Evolutionary conservation across 1,140 invertebrate genomes (phyloP), one percentile per base, ranked within the genome.

Genomic region (Drosophila rufa): DNA sequence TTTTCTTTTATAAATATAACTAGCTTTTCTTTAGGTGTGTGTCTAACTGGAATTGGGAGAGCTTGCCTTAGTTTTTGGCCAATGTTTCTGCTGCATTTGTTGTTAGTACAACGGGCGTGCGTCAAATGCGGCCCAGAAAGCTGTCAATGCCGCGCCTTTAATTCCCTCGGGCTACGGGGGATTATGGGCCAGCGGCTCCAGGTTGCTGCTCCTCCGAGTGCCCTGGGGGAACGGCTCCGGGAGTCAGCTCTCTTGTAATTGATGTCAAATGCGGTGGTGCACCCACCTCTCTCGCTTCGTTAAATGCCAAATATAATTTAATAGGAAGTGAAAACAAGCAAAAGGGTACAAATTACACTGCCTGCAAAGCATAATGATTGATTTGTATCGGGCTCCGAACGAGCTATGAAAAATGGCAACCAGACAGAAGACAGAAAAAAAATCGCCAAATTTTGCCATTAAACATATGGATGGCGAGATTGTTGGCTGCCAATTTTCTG

Each of bases 261-360:
- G 80, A 84, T 87, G 84, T 90, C 80, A 84, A 89, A 80, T 80
- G 51, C 69, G 79, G 71, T 62, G 82, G 56, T 74, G 85, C 84
- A 68, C 85, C 84, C 85, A 90, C 85, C 71, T 66, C 57, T 53
- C 22, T 59, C 62, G 68, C 48, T 67, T 79, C 85, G 82, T 79
- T 91, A 90, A 90, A 90, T 90, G 85, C 85, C 85, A 90, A 90
- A 90, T 91, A 90, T 90, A 91, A 90, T 90, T 90, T 90, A 90
- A 85, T 82, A 90, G 85, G 85, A 90, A 90, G 85, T 90, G 81
- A 89, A 87, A 87, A 87, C 84, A 87, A 87, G 84, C 80, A 87
- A 90, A 56, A 74, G 84, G 84, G 85, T 84, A 86, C 79, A 75
- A 87, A 86, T 86, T 86, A 86, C 78, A 73, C 48, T 75, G 83